A percentile compares a stretch with the other conserved stretches of the same genome.
These are phyloP conservation scores for Odontomyia ornata DNA, from an alignment of 2,888 invertebrate species.

Conservation along the genomic window DNA sequence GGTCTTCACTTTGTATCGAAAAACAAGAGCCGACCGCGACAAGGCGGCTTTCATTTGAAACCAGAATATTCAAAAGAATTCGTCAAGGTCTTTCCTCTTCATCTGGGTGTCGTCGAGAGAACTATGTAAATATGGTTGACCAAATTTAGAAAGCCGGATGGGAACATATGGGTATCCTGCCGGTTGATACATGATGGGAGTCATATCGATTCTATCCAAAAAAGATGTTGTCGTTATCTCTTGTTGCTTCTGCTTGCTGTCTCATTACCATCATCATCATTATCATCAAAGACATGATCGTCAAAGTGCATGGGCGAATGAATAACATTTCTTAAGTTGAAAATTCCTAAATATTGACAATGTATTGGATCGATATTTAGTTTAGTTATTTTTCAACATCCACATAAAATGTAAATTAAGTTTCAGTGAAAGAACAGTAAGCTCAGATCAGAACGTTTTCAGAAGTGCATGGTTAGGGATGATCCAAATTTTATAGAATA, in stretches of 20 bases:
- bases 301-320: slow-evolving; percentile 10
- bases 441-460: background rate
- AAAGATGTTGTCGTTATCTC: background rate
- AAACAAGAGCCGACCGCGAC: background rate
- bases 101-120: background rate
- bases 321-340: background rate
- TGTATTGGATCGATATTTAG: background rate
- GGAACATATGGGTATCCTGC: background rate
- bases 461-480: too few species aligned
- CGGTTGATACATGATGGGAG: background rate
- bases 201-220: background rate
- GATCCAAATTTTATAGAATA: too few species aligned
- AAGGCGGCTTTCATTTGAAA: background rate
- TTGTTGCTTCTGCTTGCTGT: background rate
- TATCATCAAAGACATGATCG: background rate
- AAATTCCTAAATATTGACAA: background rate
- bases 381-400: background rate
- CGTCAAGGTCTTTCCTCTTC: slow-evolving; percentile 34
- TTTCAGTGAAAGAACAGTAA: background rate
- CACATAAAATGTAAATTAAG: slow-evolving; percentile 3
- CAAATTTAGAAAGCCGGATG: slow-evolving; percentile 1
- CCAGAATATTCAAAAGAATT: slow-evolving; percentile 20
- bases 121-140: background rate
- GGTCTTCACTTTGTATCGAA: background rate
- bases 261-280: background rate